Evolutionary conservation across 2,113 vertebrate species (phyloP).

Genomic region (Aphyosemion australe): DNA sequence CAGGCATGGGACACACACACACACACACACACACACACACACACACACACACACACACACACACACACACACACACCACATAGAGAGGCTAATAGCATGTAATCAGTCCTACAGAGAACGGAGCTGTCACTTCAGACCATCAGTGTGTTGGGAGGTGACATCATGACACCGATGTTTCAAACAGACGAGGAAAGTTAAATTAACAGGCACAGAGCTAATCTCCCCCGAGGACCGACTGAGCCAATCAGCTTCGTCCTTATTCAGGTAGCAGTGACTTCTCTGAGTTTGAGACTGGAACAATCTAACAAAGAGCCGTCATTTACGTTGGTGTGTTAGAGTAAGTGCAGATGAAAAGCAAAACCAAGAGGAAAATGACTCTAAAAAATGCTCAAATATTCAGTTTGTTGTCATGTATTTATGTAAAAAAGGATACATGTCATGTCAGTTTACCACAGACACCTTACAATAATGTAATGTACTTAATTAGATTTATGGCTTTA

Average conservation of each 20-base stretch:
- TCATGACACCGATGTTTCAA: not conserved
- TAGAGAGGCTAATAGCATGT: conserved; percentile 7
- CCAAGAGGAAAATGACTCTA: not conserved
- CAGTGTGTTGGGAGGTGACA: not conserved
- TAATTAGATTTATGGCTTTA: too few relatives aligned
- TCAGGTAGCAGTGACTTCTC: not conserved
- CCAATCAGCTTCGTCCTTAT: not conserved
- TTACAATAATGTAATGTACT: too few relatives aligned
- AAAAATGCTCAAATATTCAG: not conserved
- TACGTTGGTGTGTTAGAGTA: too few relatives aligned
- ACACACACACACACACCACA: not conserved
- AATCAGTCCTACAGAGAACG: conserved; percentile 19
- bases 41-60: not conserved
- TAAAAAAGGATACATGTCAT: too few relatives aligned
- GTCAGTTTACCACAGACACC: too few relatives aligned
- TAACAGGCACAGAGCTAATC: conserved; percentile 14
- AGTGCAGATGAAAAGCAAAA: not conserved
- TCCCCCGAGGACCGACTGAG: not conserved
- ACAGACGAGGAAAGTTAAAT: not conserved
- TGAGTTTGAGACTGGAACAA: not conserved
- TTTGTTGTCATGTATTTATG: too few relatives aligned
- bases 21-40: not conserved
- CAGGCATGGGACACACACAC: not conserved
- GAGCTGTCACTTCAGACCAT: conserved; percentile 27
- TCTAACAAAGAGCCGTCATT: not conserved